These are phyloP conservation scores for Smittia aterrima DNA, from an alignment of 2,888 invertebrate species.

Conservation along the genomic window DNA sequence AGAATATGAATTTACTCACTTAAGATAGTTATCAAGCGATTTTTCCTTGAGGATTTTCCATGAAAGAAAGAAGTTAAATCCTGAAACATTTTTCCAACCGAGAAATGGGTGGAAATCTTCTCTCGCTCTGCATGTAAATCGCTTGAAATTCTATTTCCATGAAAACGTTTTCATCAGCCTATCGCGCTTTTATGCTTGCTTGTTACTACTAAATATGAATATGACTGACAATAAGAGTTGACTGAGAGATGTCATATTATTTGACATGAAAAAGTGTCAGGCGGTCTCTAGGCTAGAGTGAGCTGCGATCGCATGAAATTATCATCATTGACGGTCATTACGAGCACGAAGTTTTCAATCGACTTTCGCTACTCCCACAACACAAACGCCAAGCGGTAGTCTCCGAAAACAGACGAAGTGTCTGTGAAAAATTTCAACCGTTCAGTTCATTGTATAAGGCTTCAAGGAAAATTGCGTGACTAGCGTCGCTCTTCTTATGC, in stretches of 20 bases:
- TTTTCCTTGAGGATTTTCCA: slow-evolving; percentile 4
- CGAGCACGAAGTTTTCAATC: not conserved
- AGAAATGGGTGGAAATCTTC: not conserved
- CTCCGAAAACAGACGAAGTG: slow-evolving; percentile 6
- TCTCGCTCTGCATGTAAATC: not conserved
- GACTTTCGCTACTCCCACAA: not conserved
- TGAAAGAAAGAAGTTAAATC: not conserved
- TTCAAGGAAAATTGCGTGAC: slow-evolving; percentile 5
- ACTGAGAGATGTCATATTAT: slow-evolving; percentile 41
- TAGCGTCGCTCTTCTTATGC: not conserved
- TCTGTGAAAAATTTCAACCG: slow-evolving; percentile 35
- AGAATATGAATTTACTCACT: slow-evolving; percentile 37
- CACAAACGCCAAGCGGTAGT: not conserved
- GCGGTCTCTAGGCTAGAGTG: not conserved
- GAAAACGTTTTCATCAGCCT: slow-evolving; percentile 20
- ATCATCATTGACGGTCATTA: slow-evolving; percentile 10
- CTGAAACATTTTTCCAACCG: not conserved
- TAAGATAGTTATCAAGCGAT: slow-evolving; percentile 30
- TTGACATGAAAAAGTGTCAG: slow-evolving; percentile 37
- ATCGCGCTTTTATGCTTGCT: slow-evolving; percentile 22
- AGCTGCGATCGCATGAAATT: not conserved
- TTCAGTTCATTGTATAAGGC: slow-evolving; percentile 40
- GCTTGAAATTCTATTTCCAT: slow-evolving; percentile 20
- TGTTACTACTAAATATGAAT: slow-evolving; percentile 36
- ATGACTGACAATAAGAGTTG: slow-evolving; percentile 42